Conservation (phyloP, 1,140 invertebrate genomes). For the Lepidurus couesii region DNA sequence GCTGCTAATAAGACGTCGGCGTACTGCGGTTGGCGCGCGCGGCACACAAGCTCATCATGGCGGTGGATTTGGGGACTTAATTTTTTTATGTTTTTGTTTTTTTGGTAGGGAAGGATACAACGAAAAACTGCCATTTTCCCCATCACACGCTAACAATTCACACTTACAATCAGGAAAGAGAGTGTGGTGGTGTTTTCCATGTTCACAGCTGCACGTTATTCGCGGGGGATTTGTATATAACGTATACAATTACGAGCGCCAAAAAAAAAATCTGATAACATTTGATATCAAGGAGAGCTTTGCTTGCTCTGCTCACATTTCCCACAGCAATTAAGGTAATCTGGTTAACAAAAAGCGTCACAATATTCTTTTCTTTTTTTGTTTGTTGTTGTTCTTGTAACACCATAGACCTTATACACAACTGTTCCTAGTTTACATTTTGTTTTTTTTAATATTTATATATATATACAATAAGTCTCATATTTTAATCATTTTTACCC, state of each 20-base stretch:
- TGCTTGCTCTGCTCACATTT: neutral
- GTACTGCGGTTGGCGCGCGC: neutral
- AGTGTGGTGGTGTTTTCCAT: neutral
- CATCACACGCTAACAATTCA: neutral
- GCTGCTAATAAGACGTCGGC: slow-evolving; percentile 8
- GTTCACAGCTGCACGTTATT: neutral
- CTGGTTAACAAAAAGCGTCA: slow-evolving; percentile 14
- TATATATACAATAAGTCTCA: neutral
- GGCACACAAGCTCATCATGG: slow-evolving; percentile 13
- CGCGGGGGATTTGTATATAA: neutral
- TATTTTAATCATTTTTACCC: neutral
- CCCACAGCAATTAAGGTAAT: slow-evolving; percentile 8
- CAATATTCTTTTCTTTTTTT: neutral
- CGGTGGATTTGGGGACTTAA: neutral
- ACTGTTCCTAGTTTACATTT: neutral
- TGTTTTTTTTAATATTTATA: no score
- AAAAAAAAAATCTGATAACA: neutral
- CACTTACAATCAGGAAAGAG: neutral
- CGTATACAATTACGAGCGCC: neutral
- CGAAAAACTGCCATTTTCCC: no score
- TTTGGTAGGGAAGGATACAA: neutral
- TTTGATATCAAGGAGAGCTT: slow-evolving; percentile 2
- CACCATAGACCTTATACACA: neutral
- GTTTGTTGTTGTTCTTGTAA: neutral
- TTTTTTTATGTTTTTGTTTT: neutral